Evolutionary conservation across 2,113 vertebrate genomes (phyloP), one percentile per base, ranked within the genome.

Genomic region (Apus apus): DNA sequence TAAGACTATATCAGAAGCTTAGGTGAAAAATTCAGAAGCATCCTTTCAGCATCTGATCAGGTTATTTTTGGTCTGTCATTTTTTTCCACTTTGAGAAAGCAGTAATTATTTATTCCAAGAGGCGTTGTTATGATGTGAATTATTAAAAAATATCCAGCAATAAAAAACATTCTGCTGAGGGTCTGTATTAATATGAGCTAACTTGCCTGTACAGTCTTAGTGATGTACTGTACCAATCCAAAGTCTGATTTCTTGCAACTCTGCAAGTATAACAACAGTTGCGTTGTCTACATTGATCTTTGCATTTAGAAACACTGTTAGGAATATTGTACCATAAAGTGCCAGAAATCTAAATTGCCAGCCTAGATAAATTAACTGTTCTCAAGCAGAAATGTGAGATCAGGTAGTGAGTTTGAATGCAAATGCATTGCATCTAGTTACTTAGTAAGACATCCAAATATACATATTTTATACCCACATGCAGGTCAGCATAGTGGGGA

Each of bases 61-160:
- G 87, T 85, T 93, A 64, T 91, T 95, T 97, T 95, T 60, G 30
- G 17, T 62, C 61, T 94, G 46, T 45, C 34, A 34, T 64, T 92
- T 89, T 20, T 78, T 93, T 95, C 9, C 7, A 57, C 91, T 93
- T 82, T 36, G 88, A 62, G 89, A 85, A 94, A 72, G 25, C 11
- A 22, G 14, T 72, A 53, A 38, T 70, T 85, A 70, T 84, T 85
- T 72, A 23, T 65, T 96, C 13, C 36, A 45, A 61, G 65, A 79
- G 84, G 46, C 46, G 54, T 38, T 93, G 51, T 67, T 84, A 5
- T 87, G 11, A 8, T 34, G 6, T 86, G 64, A 56, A 57, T 94
- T 96, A 94, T 58, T 85, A 73, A 91, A 87, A 94, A 95, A 66
- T 8, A 82, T 50, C 38, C 65, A 38, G 6, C 51, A 87, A 89